Evolutionary conservation across 2,888 invertebrate genomes (phyloP), one percentile per base, ranked within the genome.

Genomic region (Phyllotreta cruciferae): DNA sequence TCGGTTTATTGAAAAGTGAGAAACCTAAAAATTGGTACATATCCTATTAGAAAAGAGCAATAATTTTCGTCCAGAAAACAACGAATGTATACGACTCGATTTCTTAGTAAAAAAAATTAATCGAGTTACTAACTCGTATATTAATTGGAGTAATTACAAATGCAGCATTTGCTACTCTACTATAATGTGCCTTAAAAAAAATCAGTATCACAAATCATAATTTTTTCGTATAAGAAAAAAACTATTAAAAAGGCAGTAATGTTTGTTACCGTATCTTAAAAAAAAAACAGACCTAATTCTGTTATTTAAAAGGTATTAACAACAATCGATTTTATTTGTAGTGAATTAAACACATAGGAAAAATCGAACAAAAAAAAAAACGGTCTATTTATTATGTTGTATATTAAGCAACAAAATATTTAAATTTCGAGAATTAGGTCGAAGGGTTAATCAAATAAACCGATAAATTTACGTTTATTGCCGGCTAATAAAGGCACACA

Each of bases 391-490:
- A 24, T 24, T 24, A 24, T 24, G 24, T 24, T 3, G 4, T 24
- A 24, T n/a, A n/a, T n/a, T n/a, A 24, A 24, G 24, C 24, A 24
- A n/a, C n/a, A n/a, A n/a, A 24, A 24, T 24, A 24, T 24, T 24
- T 53, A 37, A 60, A 60, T 53, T n/a, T 44, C 35, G 10, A 60
- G 52, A 53, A 45, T 45, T 50, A 60, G 11, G 36, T 9, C 44
- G 47, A 63, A 62, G 58, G 47, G 24, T 24, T 24, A 65, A 60
- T 67, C 69, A 64, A 64, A 63, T 68, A 65, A 62, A 14, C 63
- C 56, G 68, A 66, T 73, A 73, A 68, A 75, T 75, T 71, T 73
- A 73, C 75, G 74, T 75, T 73, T 63, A 66, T 62, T 60, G 64
- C 60, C 56, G 44, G 65, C 60, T 24, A 50, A 61, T 54, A 60